Evolutionary conservation across 2,113 vertebrate genomes (phyloP), one percentile per base, ranked within the genome.

Genomic region (Apteryx mantelli): DNA sequence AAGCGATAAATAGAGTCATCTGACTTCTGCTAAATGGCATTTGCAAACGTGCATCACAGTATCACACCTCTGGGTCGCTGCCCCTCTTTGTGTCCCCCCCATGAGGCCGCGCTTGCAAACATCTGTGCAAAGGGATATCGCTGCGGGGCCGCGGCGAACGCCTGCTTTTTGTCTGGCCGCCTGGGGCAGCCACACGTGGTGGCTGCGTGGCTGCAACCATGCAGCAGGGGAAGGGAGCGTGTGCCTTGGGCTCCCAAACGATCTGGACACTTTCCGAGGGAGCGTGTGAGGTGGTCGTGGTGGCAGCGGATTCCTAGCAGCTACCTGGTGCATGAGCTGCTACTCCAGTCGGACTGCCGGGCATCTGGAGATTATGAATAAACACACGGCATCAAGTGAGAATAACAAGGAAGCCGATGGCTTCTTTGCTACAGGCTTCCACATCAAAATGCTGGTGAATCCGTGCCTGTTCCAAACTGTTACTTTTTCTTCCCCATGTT

Each of bases 1-100:
- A 96, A 96, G 87, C 80, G 1, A 86, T 94, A 93, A 92, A 82
- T 38, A 86, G 44, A 50, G 76, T 74, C 84, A 53, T 91, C 88
- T 26, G 85, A 95, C 82, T 91, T 95, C 92, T 22, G 3, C 89
- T 94, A 88, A 94, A 84, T 40, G 65, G 53, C 32, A 69, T 92
- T 96, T 82, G 90, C 80, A 76, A 84, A 73, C n/a, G 9, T 90
- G 77, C 56, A 10, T 14, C 73, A 48, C 3, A 26, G 50, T 58
- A n/a, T 91, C 92, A 26, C 93, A 95, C 93, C 89, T 87, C 82
- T 1, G 7, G 75, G 50, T 13, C 5, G 46, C 52, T 90, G 88
- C 44, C 75, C 78, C 12, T 40, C 50, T 66, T 89, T 4, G 16
- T 30, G 66, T 9, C 52, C n/a, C 26, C 26, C 25, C 50, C 9